A percentile compares a stretch with the other conserved stretches of the same genome.
These are phyloP conservation scores for Drosophila arizonae DNA, from an alignment of 1,140 invertebrate species.

Conservation along the genomic window DNA sequence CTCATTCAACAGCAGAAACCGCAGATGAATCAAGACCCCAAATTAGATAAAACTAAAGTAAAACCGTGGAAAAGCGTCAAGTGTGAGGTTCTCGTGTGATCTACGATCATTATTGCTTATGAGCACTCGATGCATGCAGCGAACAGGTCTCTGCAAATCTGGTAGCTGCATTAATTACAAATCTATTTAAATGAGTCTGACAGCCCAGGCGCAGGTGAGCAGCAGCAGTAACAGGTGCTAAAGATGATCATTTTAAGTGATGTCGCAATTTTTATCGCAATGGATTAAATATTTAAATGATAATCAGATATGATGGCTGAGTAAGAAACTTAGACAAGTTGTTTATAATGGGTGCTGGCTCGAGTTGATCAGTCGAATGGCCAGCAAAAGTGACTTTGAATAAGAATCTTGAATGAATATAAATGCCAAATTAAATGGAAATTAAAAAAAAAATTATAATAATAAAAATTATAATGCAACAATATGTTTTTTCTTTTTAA, in stretches of 20 bases:
- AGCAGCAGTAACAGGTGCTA: constrained; percentile 13
- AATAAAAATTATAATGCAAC: background rate
- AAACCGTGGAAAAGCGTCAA: constrained; percentile 75
- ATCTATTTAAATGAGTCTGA: constrained; percentile 69
- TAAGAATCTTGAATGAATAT: background rate
- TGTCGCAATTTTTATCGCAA: constrained; percentile 36
- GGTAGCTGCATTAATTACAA: constrained; percentile 70
- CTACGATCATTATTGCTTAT: constrained; percentile 45
- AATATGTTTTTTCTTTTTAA: no score
- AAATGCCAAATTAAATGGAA: background rate
- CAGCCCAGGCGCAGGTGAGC: constrained; percentile 46
- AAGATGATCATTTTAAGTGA: constrained; percentile 37
- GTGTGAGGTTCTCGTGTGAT: constrained; percentile 76
- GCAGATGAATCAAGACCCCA: constrained; percentile 55
- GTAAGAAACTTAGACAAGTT: constrained; percentile 17
- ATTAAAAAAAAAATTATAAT: background rate
- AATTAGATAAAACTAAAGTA: constrained; percentile 18
- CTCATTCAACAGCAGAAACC: constrained; percentile 18
- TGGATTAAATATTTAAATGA: constrained; percentile 25
- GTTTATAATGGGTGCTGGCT: background rate
- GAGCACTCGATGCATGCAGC: constrained; percentile 33
- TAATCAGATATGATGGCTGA: constrained; percentile 8
- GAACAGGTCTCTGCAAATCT: constrained; percentile 39
- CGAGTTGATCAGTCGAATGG: background rate
- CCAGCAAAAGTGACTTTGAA: background rate